phyloP scores from a whole-genome alignment of 2,888 invertebrate genomes.

The Drosophila pegasa region DNA sequence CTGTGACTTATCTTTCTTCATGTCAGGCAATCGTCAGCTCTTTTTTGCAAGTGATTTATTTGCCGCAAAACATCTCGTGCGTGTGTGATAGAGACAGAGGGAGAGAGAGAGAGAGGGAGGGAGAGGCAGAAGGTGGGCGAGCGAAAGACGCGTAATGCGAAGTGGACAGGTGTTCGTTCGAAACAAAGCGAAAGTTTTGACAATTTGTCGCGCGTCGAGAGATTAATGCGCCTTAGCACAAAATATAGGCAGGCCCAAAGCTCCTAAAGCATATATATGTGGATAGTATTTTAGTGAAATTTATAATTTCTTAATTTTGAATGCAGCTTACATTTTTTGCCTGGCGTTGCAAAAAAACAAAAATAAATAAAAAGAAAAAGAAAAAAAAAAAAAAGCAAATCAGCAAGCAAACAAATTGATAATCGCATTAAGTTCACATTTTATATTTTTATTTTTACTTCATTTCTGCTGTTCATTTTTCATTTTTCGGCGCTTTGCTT shows the following conservation, averaged over 20 bases:
- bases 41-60: constrained; percentile 43
- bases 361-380: background rate
- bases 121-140: constrained; percentile 7
- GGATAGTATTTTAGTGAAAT: constrained; percentile 13
- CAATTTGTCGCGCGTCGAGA: constrained; percentile 35
- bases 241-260: constrained; percentile 14
- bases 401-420: constrained; percentile 43
- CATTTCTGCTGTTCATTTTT: constrained; percentile 6
- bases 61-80: constrained; percentile 13
- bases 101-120: background rate
- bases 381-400: background rate
- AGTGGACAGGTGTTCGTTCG: constrained; percentile 52
- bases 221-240: constrained; percentile 27
- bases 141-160: constrained; percentile 19
- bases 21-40: constrained; percentile 42
- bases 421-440: constrained; percentile 51
- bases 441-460: constrained; percentile 9
- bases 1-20: constrained; percentile 3
- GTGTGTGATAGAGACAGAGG: too few relatives aligned
- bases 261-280: background rate
- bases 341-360: constrained; percentile 51
- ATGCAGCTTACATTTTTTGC: constrained; percentile 27
- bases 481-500: constrained; percentile 6
- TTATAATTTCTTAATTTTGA: constrained; percentile 17
- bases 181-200: constrained; percentile 49